Conservation (phyloP, 2,797 vertebrate species). For the Alcedo quadribrachys region DNA sequence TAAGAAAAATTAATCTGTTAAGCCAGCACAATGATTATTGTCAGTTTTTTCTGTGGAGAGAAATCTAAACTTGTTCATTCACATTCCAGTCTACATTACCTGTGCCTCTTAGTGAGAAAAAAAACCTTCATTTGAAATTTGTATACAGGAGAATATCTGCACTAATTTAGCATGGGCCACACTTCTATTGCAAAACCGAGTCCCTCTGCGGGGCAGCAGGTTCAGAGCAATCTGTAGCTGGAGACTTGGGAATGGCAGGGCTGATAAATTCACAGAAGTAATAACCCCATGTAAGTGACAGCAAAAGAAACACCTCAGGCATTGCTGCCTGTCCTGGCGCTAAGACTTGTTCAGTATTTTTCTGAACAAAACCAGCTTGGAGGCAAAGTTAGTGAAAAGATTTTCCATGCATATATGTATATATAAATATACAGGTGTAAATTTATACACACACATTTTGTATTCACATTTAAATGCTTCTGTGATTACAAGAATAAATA, state of each 20-base stretch:
- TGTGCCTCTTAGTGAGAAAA: not conserved
- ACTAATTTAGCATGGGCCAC: not conserved
- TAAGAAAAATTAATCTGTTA: constrained; percentile 40
- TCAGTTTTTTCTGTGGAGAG: constrained; percentile 32
- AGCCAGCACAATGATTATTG: not conserved
- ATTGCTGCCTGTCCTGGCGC: not conserved
- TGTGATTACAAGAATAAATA: not conserved
- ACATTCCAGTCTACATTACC: constrained; percentile 4
- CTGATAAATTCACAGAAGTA: not conserved
- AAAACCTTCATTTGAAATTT: constrained; percentile 5
- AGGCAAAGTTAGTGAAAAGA: not conserved
- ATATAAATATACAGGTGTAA: not conserved
- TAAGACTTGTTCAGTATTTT: not conserved
- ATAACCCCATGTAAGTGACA: not conserved
- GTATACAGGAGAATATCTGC: not conserved
- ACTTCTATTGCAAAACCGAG: not conserved
- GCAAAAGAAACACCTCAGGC: not conserved
- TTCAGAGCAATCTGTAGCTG: not conserved
- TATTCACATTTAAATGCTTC: not conserved
- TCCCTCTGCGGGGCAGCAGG: not conserved
- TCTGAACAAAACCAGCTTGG: not conserved
- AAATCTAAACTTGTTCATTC: constrained; percentile 13
- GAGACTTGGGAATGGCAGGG: not conserved
- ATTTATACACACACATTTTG: not conserved
- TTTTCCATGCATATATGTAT: not conserved